Evolutionary conservation across 2,113 vertebrate species (phyloP).

Genomic region (Oostethus manadensis): DNA sequence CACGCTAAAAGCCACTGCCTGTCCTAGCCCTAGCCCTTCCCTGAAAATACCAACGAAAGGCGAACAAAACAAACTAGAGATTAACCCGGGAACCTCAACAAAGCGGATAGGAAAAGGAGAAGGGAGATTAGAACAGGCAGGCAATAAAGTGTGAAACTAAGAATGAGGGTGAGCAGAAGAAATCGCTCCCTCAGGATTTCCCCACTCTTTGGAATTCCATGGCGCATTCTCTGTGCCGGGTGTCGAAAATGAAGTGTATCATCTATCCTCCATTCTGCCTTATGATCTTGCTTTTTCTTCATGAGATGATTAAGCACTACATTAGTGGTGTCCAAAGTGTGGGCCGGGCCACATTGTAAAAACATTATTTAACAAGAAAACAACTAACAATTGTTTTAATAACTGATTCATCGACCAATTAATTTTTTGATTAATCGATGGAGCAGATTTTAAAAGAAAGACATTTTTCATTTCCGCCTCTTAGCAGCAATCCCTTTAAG

Average conservation of each 20-base stretch:
- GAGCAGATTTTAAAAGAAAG: no score
- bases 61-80: slow-evolving; percentile 54
- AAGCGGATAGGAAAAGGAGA: slow-evolving; percentile 7
- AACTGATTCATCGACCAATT: no score
- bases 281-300: slow-evolving; percentile 8
- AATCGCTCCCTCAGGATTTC: slow-evolving; percentile 51
- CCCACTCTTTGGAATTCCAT: slow-evolving; percentile 39
- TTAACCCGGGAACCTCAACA: slow-evolving; percentile 41
- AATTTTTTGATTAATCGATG: no score
- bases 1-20: slow-evolving; percentile 34
- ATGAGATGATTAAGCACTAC: slow-evolving; percentile 21
- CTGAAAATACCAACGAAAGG: slow-evolving; percentile 47
- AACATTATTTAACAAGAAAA: no score
- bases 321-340: not conserved
- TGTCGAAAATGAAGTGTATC: slow-evolving; percentile 32
- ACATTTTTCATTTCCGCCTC: no score
- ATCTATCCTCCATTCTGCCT: slow-evolving; percentile 2
- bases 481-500: no score
- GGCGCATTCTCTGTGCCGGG: slow-evolving; percentile 29
- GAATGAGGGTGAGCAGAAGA: slow-evolving; percentile 29
- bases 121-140: slow-evolving; percentile 7
- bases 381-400: no score
- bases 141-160: not conserved
- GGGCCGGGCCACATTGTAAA: no score
- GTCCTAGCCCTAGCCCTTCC: slow-evolving; percentile 18